Percentiles rank a stretch among this genome's conserved stretches.
Conservation (phyloP, 1,140 invertebrate species). For the Onthophagus taurus region DNA sequence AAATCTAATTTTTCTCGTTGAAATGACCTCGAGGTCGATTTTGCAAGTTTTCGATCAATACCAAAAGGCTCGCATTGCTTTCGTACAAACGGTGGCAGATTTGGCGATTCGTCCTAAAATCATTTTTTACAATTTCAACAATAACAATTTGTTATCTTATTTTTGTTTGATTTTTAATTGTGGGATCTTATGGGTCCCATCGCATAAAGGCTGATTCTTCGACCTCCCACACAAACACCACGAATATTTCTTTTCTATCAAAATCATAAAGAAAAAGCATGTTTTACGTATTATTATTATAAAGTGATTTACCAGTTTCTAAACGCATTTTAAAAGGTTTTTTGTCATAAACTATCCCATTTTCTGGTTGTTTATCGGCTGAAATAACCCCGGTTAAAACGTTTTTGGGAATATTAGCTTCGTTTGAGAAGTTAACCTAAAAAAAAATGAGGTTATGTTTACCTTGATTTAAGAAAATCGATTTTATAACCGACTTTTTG, state of each 20-base stretch:
- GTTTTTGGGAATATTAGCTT: slow-evolving; percentile 52
- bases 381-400: slow-evolving; percentile 47
- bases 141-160: too few relatives aligned
- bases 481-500: too few relatives aligned
- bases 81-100: slow-evolving; percentile 66
- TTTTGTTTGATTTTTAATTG: slow-evolving; percentile 59
- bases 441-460: slow-evolving; percentile 5
- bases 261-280: slow-evolving; percentile 39
- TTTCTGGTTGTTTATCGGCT: slow-evolving; percentile 49
- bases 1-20: too few relatives aligned
- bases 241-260: slow-evolving; percentile 74
- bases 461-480: too few relatives aligned
- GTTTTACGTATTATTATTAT: background rate
- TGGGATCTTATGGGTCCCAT: slow-evolving; percentile 75
- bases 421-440: slow-evolving; percentile 1
- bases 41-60: slow-evolving; percentile 67
- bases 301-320: slow-evolving; percentile 43
- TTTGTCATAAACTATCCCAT: slow-evolving; percentile 74
- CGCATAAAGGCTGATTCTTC: slow-evolving; percentile 89
- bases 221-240: slow-evolving; percentile 95
- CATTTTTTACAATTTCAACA: too few relatives aligned
- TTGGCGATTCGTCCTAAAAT: slow-evolving; percentile 58
- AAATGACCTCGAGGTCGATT: slow-evolving; percentile 30
- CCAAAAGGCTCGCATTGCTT: slow-evolving; percentile 61
- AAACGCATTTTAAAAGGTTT: slow-evolving; percentile 77